Conservation (phyloP, 2,113 vertebrate genomes). For the Phodopus roborovskii region DNA sequence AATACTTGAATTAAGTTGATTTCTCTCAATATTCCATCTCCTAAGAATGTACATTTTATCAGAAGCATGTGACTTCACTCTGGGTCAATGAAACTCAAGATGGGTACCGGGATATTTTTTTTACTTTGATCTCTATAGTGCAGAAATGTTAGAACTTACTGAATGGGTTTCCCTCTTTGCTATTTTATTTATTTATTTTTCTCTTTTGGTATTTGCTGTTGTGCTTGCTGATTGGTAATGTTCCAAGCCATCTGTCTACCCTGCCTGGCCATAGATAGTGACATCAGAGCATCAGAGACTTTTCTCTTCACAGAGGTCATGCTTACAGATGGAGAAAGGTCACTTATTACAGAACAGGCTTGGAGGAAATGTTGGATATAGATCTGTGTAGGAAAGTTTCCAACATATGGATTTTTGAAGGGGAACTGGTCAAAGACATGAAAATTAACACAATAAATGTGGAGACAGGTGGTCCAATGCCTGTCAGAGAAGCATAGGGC, state of each 20-base stretch:
- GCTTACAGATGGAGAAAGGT: slow-evolving; percentile 50
- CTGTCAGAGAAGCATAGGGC: not conserved
- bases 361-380: not conserved
- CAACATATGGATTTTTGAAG: not conserved
- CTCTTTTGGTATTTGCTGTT: not conserved
- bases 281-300: not conserved
- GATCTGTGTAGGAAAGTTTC: not conserved
- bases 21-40: not conserved
- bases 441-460: not conserved
- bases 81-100: not conserved
- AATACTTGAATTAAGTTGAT: not conserved
- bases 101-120: not conserved
- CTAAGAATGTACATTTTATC: not conserved
- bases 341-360: not conserved
- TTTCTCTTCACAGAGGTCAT: slow-evolving; percentile 35
- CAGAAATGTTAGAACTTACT: not conserved
- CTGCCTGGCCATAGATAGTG: not conserved
- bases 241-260: slow-evolving; percentile 70
- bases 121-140: not conserved
- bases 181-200: not conserved
- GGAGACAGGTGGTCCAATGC: not conserved
- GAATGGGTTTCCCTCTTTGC: not conserved
- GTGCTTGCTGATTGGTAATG: slow-evolving; percentile 18
- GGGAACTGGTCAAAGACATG: not conserved
- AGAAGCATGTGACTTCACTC: not conserved